These are phyloP conservation scores for Mythimna loreyi DNA, from an alignment of 2,888 invertebrate genomes.

Conservation along the genomic window DNA sequence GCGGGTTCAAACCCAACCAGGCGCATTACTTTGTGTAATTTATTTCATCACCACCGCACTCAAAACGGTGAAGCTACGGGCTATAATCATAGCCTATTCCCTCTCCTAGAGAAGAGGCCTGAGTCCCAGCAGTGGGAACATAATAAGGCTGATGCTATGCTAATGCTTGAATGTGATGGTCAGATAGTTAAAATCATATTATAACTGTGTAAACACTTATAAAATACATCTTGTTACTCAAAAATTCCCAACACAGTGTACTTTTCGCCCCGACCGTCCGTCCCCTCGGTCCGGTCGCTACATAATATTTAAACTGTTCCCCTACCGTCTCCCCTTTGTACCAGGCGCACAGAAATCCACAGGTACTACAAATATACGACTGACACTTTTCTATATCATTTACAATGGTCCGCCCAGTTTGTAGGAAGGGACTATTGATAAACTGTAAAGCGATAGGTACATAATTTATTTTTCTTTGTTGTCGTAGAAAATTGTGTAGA, in stretches of 20 bases:
- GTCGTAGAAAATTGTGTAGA: not conserved
- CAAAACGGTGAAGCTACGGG: too few species aligned
- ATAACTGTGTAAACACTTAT: not conserved
- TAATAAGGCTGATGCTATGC: too few species aligned
- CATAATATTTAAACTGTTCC: constrained; percentile 61
- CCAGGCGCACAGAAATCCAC: constrained; percentile 44
- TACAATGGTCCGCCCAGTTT: constrained; percentile 12
- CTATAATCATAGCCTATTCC: too few species aligned
- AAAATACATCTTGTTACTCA: constrained; percentile 2
- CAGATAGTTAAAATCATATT: not conserved
- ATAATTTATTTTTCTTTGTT: constrained; percentile 9
- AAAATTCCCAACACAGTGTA: constrained; percentile 43
- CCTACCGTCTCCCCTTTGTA: constrained; percentile 51
- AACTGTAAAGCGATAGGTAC: constrained; percentile 3
- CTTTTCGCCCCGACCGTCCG: constrained; percentile 33
- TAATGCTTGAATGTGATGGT: too few species aligned
- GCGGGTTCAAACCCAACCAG: too few species aligned
- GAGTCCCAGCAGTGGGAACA: too few species aligned
- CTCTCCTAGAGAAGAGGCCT: too few species aligned
- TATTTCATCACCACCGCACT: too few species aligned
- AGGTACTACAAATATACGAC: constrained; percentile 50
- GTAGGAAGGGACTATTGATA: constrained; percentile 14
- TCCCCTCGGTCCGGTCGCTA: constrained; percentile 38
- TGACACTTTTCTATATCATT: constrained; percentile 42
- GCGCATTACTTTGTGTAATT: too few species aligned